A percentile compares a stretch with the other conserved stretches of the same genome.
Conservation (phyloP, 2,888 invertebrate genomes). For the Anarsia innoxiella region DNA sequence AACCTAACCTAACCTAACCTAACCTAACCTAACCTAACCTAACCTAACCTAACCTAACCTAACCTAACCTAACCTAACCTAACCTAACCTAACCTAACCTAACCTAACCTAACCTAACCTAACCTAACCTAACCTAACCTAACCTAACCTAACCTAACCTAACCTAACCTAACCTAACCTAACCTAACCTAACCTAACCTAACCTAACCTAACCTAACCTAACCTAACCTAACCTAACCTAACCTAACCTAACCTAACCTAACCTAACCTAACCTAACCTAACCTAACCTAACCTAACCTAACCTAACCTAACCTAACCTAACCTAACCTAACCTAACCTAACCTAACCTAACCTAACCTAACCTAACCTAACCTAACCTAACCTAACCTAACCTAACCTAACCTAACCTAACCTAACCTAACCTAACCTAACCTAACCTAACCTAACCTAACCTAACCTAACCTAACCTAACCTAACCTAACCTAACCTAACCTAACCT, state of each 20-base stretch:
- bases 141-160: slow-evolving; percentile 11
- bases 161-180: slow-evolving; percentile 9
- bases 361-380: slow-evolving; percentile 13
- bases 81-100: slow-evolving; percentile 19
- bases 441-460: slow-evolving; percentile 12
- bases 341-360: slow-evolving; percentile 13
- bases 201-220: slow-evolving; percentile 8
- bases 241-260: too few relatives aligned
- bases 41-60: slow-evolving; percentile 17
- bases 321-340: slow-evolving; percentile 12
- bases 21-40: slow-evolving; percentile 18
- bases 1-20: slow-evolving; percentile 16
- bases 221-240: slow-evolving; percentile 11
- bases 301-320: slow-evolving; percentile 13
- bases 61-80: slow-evolving; percentile 17
- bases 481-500: slow-evolving; percentile 12
- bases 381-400: slow-evolving; percentile 13
- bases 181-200: slow-evolving; percentile 10
- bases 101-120: slow-evolving; percentile 16
- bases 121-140: slow-evolving; percentile 15
- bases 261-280: slow-evolving; percentile 11
- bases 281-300: slow-evolving; percentile 11
- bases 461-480: slow-evolving; percentile 12
- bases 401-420: slow-evolving; percentile 11
- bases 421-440: slow-evolving; percentile 12